These are phyloP conservation scores for Asbolus verrucosus DNA, from an alignment of 1,140 invertebrate species.

Conservation along the genomic window DNA sequence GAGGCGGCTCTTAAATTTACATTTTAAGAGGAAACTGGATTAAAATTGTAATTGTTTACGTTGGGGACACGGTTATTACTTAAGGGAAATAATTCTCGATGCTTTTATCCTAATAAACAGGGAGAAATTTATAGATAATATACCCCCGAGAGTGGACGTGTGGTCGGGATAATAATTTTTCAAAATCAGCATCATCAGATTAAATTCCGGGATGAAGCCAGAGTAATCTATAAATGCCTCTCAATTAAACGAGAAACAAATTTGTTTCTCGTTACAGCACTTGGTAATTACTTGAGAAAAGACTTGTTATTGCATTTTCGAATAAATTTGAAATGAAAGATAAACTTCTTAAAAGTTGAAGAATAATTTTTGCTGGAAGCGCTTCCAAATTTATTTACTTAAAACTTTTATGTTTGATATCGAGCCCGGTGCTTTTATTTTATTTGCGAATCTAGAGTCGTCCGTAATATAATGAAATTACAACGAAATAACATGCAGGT, in stretches of 20 bases:
- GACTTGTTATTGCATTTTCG: slow-evolving; percentile 41
- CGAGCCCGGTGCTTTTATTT: slow-evolving; percentile 2
- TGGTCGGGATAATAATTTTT: slow-evolving; percentile 31
- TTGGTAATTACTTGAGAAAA: slow-evolving; percentile 28
- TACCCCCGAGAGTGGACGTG: slow-evolving; percentile 39
- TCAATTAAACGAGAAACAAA: slow-evolving; percentile 42
- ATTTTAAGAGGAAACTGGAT: slow-evolving; percentile 40
- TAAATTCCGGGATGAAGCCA: slow-evolving; percentile 23
- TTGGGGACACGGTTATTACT: slow-evolving; percentile 34
- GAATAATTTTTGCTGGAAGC: slow-evolving; percentile 39
- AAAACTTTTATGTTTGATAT: slow-evolving; percentile 30
- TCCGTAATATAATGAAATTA: slow-evolving; percentile 21
- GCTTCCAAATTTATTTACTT: slow-evolving; percentile 41
- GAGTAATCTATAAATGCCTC: slow-evolving; percentile 30
- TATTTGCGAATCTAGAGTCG: slow-evolving; percentile 6
- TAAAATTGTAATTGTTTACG: slow-evolving; percentile 42
- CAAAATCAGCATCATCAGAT: slow-evolving; percentile 3
- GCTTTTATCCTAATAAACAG: slow-evolving; percentile 44
- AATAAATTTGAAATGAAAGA: slow-evolving; percentile 45
- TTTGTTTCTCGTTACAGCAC: slow-evolving; percentile 41
- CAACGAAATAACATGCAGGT: slow-evolving; percentile 25
- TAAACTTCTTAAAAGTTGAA: slow-evolving; percentile 45
- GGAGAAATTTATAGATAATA: slow-evolving; percentile 44
- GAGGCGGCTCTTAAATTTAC: slow-evolving; percentile 40
- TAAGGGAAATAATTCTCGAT: slow-evolving; percentile 43